Evolutionary conservation across 2,797 vertebrate species (phyloP), one percentile per base, ranked within the genome.

Genomic region (Pogoniulus pusillus): DNA sequence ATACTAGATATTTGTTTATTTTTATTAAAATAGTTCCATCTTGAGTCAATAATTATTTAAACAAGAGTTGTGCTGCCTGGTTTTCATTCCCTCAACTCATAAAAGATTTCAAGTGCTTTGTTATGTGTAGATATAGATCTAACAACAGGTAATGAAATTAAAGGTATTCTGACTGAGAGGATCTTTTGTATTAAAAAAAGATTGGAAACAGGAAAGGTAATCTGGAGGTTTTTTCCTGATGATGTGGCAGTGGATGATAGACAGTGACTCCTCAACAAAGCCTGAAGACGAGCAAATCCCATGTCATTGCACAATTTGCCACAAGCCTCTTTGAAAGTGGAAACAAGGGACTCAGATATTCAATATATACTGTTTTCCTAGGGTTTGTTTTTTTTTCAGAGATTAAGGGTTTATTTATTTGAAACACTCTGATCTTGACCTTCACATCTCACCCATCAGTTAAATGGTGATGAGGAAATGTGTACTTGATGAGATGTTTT

Each of bases 231-330:
- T 54, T 64, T 81, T 29, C 18, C 47, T 85, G 23, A 20, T 1
- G 3, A 10, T 1, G 0, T 49, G 12, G 1, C 12, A 34, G 7
- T 62, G 7, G 41, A 30, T 35, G 12, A 32, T 60, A 10, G 13
- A 55, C 8, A 47, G 17, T n/a, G 27, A 35, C 73, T 23, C 17
- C 16, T 73, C 57, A 43, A 57, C 0, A 1, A 89, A 71, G 8
- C 0, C 27, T 57, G 70, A 59, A 74, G 6, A 57, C 35, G 19
- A 72, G 27, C 8, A 3, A 83, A 43, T 1, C 2, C 14, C 5
- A 7, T 22, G 22, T 45, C 39, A 58, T 32, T 59, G 7, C 6
- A 55, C 5, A 59, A 10, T 39, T 80, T 63, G 24, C 20, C 30
- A 34, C 30, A 43, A 55, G 12, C 4, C 3, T 35, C n/a, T 83